phyloP scores from a whole-genome alignment of 1,140 invertebrate species.

The Lamellibrachia luymesi region DNA sequence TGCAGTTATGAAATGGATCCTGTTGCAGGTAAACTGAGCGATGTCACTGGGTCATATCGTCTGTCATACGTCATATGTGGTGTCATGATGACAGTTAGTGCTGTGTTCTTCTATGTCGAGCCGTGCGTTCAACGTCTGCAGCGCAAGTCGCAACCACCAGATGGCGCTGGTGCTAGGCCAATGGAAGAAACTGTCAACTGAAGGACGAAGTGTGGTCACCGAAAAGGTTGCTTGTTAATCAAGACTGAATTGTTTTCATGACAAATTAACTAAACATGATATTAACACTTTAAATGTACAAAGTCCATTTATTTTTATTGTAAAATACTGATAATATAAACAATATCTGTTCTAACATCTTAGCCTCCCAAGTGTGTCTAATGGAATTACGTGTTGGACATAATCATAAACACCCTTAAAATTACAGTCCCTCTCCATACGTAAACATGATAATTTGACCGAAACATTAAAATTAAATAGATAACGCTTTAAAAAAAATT shows the following conservation, averaged over 20 bases:
- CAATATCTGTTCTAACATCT: too few species aligned
- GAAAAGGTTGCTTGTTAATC: background rate
- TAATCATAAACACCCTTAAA: too few species aligned
- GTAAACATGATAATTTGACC: too few species aligned
- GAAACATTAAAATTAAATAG: too few species aligned
- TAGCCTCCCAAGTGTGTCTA: too few species aligned
- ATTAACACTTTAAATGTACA: too few species aligned
- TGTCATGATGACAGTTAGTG: background rate
- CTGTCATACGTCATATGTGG: slow-evolving; percentile 7
- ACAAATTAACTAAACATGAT: background rate
- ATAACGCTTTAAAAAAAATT: too few species aligned
- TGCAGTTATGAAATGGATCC: background rate
- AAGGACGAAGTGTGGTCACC: background rate
- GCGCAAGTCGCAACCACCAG: background rate
- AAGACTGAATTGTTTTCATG: background rate
- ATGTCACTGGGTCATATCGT: slow-evolving; percentile 9
- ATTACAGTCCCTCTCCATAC: too few species aligned
- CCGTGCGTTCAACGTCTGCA: background rate
- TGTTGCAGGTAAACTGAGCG: slow-evolving; percentile 6
- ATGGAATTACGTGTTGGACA: too few species aligned
- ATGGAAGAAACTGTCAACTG: background rate
- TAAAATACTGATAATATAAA: too few species aligned
- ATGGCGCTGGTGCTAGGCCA: background rate
- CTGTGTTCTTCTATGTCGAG: background rate
- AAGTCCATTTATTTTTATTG: too few species aligned